Evolutionary conservation across 2,113 vertebrate species (phyloP).

Genomic region (Glaucidium brasilianum): DNA sequence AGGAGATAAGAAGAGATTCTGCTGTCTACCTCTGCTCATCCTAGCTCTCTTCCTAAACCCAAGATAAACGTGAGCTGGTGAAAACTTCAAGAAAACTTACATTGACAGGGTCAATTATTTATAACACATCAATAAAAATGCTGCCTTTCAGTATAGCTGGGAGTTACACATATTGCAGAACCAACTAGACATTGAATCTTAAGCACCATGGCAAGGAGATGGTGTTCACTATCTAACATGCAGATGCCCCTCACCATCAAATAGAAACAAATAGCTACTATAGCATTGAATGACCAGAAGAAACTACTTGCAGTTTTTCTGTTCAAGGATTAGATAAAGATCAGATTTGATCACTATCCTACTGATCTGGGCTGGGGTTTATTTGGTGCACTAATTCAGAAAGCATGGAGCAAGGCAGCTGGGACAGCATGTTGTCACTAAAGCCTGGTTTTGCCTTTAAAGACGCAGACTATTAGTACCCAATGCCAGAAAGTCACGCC

Average conservation of each 20-base stretch:
- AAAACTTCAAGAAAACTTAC: neutral
- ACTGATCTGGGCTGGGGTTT: neutral
- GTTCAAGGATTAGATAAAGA: neutral
- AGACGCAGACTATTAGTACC: neutral
- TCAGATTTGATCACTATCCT: neutral
- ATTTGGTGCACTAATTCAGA: neutral
- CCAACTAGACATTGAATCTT: fast-evolving
- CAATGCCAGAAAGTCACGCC: neutral
- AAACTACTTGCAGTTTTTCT: neutral
- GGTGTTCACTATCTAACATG: neutral
- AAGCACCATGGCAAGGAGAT: neutral
- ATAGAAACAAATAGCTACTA: neutral
- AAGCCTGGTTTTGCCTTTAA: neutral
- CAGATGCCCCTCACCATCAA: neutral
- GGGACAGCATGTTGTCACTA: neutral
- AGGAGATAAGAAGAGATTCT: neutral
- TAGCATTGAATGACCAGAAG: neutral
- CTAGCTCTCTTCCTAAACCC: neutral
- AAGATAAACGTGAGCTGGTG: neutral
- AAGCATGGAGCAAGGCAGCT: neutral
- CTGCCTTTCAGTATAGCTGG: neutral
- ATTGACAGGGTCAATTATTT: neutral
- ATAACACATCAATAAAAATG: neutral
- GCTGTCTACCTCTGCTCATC: neutral
- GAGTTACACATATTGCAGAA: neutral